phyloP scores from a whole-genome alignment of 1,140 invertebrate genomes.

The Heliconius congener region DNA sequence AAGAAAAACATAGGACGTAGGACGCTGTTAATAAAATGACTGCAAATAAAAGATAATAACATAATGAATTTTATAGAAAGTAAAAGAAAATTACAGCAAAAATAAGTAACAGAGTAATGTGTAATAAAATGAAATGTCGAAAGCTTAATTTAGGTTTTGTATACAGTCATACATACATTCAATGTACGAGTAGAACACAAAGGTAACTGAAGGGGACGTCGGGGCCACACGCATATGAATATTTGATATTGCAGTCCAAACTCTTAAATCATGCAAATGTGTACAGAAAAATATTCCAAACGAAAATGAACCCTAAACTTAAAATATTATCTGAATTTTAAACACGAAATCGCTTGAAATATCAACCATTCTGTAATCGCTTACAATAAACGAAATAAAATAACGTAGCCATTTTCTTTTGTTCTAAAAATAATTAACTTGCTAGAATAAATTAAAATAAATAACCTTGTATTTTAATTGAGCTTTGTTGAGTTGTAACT shows the following conservation, averaged over 20 bases:
- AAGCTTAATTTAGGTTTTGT: not conserved
- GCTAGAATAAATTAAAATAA: not conserved
- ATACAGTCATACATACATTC: not conserved
- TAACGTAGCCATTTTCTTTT: not conserved
- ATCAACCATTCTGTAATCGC: not conserved
- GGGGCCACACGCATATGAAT: constrained; percentile 54
- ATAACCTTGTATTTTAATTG: not conserved
- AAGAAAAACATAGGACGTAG: no score
- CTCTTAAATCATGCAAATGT: constrained; percentile 41
- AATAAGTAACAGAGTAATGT: no score
- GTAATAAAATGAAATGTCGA: not conserved
- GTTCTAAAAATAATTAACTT: not conserved
- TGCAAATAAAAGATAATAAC: no score
- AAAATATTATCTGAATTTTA: not conserved
- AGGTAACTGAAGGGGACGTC: constrained; percentile 36
- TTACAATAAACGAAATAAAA: not conserved
- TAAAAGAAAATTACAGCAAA: no score
- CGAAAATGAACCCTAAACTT: not conserved
- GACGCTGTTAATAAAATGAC: no score
- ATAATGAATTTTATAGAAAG: no score
- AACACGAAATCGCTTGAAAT: not conserved
- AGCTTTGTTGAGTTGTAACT: not conserved
- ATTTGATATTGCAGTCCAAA: constrained; percentile 54
- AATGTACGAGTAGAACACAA: not conserved
- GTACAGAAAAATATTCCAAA: not conserved